phyloP scores from a whole-genome alignment of 2,113 vertebrate species.

The Trachemys scripta region DNA sequence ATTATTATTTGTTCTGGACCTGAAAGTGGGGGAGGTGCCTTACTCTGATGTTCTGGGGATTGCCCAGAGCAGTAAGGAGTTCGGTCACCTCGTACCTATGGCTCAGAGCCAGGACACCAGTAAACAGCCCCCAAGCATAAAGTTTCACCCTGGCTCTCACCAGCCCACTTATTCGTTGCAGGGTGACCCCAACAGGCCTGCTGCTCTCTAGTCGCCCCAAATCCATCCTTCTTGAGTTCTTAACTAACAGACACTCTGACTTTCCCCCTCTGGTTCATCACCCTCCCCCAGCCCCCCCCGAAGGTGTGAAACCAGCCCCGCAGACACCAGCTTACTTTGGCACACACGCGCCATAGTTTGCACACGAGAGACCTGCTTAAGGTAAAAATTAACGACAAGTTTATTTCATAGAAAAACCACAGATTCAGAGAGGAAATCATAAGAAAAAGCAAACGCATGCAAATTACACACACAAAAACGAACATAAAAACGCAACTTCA shows the following conservation, averaged over 20 bases:
- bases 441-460: too few relatives aligned
- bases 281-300: rapidly evolving
- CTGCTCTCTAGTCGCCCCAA: background rate
- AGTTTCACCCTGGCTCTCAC: background rate
- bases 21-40: background rate
- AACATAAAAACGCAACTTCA: background rate
- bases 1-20: background rate
- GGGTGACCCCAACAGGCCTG: background rate
- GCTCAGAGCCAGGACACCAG: background rate
- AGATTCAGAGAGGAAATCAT: background rate
- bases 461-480: background rate
- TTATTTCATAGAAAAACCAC: background rate
- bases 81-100: background rate
- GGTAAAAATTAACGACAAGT: background rate
- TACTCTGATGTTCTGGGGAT: background rate
- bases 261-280: background rate
- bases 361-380: background rate
- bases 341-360: too few relatives aligned
- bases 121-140: too few relatives aligned
- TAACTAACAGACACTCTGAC: background rate
- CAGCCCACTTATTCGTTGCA: background rate
- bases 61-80: background rate
- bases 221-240: background rate
- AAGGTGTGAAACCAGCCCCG: background rate
- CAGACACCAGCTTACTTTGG: background rate